Evolutionary conservation across 2,113 vertebrate genomes (phyloP).

Genomic region (Gallinago undulata): DNA sequence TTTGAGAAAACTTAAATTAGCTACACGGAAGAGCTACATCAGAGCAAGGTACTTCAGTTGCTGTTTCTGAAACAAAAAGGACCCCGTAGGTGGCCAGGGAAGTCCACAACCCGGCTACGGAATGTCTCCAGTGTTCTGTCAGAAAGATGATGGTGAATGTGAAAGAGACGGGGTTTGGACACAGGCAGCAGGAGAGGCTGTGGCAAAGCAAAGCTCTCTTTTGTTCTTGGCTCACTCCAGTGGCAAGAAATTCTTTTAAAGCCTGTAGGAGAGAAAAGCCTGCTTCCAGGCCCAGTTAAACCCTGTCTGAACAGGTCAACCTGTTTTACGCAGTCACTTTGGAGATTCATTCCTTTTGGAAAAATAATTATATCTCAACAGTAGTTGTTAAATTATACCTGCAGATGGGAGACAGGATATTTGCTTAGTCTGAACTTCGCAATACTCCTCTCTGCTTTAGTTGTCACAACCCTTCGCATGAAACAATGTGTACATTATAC

Average conservation of each 20-base stretch:
- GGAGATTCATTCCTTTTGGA: neutral
- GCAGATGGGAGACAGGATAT: neutral
- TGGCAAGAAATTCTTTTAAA: neutral
- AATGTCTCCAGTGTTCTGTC: neutral
- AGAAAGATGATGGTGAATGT: neutral
- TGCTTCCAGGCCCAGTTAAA: neutral
- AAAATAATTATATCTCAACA: constrained; percentile 24
- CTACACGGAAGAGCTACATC: neutral
- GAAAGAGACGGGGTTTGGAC: neutral
- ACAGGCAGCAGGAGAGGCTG: neutral
- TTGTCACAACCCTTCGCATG: constrained; percentile 27
- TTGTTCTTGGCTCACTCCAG: neutral
- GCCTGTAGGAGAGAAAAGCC: neutral
- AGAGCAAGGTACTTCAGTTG: neutral
- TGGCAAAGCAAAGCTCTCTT: neutral
- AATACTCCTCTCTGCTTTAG: constrained; percentile 26
- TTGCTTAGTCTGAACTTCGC: constrained; percentile 22
- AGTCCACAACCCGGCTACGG: neutral
- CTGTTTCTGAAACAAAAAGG: neutral
- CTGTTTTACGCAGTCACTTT: neutral
- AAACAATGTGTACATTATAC: constrained; percentile 9
- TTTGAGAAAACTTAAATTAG: neutral
- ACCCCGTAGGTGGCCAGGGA: neutral
- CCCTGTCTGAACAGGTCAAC: neutral
- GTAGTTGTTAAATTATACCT: constrained; percentile 27